Percentiles rank a stretch among this genome's conserved stretches.
These are phyloP conservation scores for Gallinago solitaria DNA, from an alignment of 2,797 vertebrate genomes.

Conservation along the genomic window DNA sequence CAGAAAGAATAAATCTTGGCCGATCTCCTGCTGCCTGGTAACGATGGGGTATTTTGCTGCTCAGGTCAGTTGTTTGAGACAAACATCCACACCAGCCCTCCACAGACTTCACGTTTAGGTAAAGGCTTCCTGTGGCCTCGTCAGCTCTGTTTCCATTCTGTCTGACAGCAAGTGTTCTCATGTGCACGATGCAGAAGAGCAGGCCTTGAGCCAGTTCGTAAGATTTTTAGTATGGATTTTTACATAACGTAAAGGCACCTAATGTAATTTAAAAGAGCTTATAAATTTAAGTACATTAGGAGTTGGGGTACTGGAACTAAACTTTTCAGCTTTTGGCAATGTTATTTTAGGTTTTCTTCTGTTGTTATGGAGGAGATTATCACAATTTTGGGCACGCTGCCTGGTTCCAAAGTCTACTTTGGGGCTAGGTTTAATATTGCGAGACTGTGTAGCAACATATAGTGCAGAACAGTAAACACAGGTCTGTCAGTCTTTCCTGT, in stretches of 20 bases:
- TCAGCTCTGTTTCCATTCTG: conserved; percentile 12
- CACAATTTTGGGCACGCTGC: conserved; percentile 31
- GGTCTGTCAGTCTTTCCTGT: neutral
- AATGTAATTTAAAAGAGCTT: neutral
- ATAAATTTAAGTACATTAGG: neutral
- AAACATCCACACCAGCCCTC: neutral
- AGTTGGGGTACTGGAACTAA: neutral
- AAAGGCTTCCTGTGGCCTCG: conserved; percentile 31
- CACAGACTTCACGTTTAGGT: conserved; percentile 8
- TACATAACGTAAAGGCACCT: neutral
- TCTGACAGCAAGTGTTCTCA: neutral
- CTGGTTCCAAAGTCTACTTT: conserved; percentile 61
- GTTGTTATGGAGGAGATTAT: conserved; percentile 52
- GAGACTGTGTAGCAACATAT: conserved; percentile 9
- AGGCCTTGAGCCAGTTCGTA: neutral
- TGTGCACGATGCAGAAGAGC: neutral
- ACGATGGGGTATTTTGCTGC: neutral
- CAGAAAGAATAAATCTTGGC: neutral
- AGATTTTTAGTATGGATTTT: neutral
- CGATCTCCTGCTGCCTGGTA: neutral
- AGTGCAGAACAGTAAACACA: conserved; percentile 1
- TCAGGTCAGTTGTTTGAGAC: neutral
- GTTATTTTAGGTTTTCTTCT: neutral
- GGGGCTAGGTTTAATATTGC: conserved; percentile 30
- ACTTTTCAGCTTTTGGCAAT: conserved; percentile 4